These are phyloP conservation scores for Jaculus jaculus DNA, from an alignment of 2,113 vertebrate genomes.

Conservation along the genomic window DNA sequence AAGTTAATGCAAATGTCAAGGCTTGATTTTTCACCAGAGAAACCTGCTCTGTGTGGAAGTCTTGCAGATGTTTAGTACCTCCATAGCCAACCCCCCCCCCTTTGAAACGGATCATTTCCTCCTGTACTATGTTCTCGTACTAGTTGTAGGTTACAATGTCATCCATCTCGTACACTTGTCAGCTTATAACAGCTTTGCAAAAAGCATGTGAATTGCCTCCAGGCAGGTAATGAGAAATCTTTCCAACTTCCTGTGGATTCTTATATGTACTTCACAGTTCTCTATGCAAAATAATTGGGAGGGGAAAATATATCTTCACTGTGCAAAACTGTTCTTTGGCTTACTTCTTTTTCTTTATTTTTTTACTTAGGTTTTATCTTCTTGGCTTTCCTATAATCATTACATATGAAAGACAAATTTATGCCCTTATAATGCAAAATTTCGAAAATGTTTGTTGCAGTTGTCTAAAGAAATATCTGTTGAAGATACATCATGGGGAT, in stretches of 20 bases:
- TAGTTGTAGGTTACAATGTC: constrained; percentile 32
- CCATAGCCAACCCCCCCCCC: background rate
- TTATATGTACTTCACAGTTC: constrained; percentile 57
- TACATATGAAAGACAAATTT: background rate
- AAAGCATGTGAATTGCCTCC: constrained; percentile 72
- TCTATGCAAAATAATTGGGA: constrained; percentile 56
- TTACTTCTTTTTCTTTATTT: constrained; percentile 11
- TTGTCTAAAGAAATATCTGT: background rate
- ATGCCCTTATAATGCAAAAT: background rate
- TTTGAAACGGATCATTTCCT: constrained; percentile 55
- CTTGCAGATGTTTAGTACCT: background rate
- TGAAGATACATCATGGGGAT: background rate
- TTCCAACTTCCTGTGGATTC: constrained; percentile 48
- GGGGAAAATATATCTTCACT: background rate
- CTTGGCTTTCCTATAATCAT: background rate
- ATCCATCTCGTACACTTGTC: constrained; percentile 69
- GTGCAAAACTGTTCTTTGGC: background rate
- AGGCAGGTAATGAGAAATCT: constrained; percentile 62
- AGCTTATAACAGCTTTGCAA: constrained; percentile 72
- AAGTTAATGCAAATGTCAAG: background rate
- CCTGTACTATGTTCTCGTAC: constrained; percentile 61
- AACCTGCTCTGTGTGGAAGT: background rate
- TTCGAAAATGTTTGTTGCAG: constrained; percentile 7
- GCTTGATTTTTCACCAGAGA: background rate
- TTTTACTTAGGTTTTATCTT: background rate